Percentiles rank a stretch among this genome's conserved stretches.
phyloP scores from a whole-genome alignment of 1,140 invertebrate genomes.

The Danaus plexippus region DNA sequence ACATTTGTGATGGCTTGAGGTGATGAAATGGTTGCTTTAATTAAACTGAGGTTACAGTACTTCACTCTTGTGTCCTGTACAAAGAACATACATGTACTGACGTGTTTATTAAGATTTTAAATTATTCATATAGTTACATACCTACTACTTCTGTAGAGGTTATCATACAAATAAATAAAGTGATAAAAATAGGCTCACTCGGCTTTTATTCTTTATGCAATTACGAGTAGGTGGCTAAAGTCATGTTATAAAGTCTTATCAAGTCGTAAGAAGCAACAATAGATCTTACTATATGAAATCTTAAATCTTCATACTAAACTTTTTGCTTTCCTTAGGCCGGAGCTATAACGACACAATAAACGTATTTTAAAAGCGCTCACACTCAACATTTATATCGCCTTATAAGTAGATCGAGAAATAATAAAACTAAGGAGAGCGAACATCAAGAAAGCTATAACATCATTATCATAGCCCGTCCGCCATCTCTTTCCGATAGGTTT shows the following conservation, averaged over 20 bases:
- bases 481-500: conserved; percentile 69
- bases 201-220: too few species aligned
- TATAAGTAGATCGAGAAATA: conserved; percentile 71
- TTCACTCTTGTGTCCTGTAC: too few species aligned
- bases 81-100: too few species aligned
- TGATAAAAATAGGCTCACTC: too few species aligned
- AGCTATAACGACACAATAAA: conserved; percentile 63
- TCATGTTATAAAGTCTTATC: too few species aligned
- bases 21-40: conserved; percentile 18
- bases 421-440: conserved; percentile 68
- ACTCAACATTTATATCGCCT: conserved; percentile 69
- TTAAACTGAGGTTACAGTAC: conserved; percentile 13
- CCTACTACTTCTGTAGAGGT: too few species aligned
- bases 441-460: conserved; percentile 71
- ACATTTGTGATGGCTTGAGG: conserved; percentile 24
- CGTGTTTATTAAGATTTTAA: too few species aligned
- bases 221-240: too few species aligned
- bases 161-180: too few species aligned
- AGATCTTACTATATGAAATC: conserved; percentile 25
- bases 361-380: conserved; percentile 66
- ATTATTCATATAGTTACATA: too few species aligned
- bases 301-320: conserved; percentile 58
- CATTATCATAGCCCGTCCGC: conserved; percentile 69
- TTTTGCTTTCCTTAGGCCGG: conserved; percentile 49
- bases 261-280: conserved; percentile 4